Evolutionary conservation across 2,113 vertebrate genomes (phyloP).

Genomic region (Ginglymostoma cirratum): DNA sequence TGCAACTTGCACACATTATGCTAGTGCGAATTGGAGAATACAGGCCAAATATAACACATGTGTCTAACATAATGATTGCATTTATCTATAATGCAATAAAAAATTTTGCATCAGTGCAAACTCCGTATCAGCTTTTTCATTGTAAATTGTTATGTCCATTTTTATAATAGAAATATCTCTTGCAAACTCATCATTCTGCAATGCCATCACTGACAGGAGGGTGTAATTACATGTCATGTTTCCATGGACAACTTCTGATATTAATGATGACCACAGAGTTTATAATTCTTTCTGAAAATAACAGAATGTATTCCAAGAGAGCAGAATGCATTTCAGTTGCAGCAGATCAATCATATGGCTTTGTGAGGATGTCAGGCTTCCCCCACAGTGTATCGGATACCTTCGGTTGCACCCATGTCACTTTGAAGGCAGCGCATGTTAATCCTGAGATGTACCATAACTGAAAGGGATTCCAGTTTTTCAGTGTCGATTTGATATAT

Average conservation of each 20-base stretch:
- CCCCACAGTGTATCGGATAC: not conserved
- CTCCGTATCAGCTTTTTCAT: not conserved
- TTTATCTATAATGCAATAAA: slow-evolving; percentile 5
- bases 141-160: not conserved
- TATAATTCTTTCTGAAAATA: not conserved
- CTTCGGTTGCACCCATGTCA: not conserved
- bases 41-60: not conserved
- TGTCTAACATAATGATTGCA: not conserved
- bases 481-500: not conserved
- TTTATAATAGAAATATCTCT: not conserved
- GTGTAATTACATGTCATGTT: not conserved
- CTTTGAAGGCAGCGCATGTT: not conserved
- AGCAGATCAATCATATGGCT: not conserved
- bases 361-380: not conserved
- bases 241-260: not conserved
- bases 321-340: not conserved
- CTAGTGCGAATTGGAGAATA: not conserved
- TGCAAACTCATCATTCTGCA: not conserved
- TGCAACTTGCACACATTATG: not conserved
- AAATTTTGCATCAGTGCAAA: not conserved
- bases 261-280: not conserved
- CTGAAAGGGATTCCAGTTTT: not conserved
- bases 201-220: not conserved
- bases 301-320: not conserved
- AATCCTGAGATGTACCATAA: not conserved